These are phyloP conservation scores for Cossypha caffra DNA, from an alignment of 2,797 vertebrate genomes.

Conservation along the genomic window DNA sequence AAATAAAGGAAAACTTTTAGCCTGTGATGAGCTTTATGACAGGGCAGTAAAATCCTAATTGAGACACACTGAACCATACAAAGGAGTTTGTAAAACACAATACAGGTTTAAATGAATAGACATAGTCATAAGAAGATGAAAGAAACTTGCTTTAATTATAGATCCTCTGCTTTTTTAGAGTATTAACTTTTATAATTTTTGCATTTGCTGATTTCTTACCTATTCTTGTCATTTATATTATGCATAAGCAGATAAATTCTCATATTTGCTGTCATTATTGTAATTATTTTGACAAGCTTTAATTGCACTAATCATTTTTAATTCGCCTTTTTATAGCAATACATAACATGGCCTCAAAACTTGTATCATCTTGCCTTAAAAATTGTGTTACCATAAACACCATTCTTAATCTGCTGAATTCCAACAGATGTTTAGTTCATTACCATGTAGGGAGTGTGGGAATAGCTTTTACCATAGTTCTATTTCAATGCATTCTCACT, in stretches of 20 bases:
- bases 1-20: constrained; percentile 67
- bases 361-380: neutral
- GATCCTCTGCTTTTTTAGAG: neutral
- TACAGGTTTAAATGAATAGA: constrained; percentile 37
- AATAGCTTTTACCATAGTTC: neutral
- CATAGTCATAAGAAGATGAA: constrained; percentile 19
- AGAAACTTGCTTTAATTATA: neutral
- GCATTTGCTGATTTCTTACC: neutral
- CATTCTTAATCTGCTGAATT: constrained; percentile 2
- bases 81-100: neutral
- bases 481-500: neutral
- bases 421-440: neutral
- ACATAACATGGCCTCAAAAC: neutral
- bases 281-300: constrained; percentile 35
- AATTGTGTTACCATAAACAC: neutral
- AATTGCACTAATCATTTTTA: neutral
- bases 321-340: neutral
- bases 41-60: constrained; percentile 56
- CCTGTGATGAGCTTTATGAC: constrained; percentile 53
- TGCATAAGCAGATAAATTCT: neutral
- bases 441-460: neutral
- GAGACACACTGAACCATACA: constrained; percentile 38
- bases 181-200: neutral
- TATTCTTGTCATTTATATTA: neutral
- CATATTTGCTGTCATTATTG: neutral